Percentiles rank a stretch among this genome's conserved stretches.
Conservation (phyloP, 1,140 invertebrate species). For the Meloidogyne hapla region DNA sequence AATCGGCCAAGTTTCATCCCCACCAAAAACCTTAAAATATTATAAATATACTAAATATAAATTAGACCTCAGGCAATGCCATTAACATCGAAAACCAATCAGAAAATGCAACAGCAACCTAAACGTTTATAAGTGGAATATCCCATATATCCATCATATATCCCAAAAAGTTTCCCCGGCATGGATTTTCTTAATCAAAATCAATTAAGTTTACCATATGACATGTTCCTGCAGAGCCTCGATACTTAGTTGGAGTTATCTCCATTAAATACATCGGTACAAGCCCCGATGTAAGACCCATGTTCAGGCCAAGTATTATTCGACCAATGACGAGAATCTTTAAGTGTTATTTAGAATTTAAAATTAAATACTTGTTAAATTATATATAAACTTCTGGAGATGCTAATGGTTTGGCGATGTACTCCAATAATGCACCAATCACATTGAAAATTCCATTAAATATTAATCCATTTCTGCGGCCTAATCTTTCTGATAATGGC, state of each 20-base stretch:
- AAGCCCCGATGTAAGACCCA: conserved; percentile 65
- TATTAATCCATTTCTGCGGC: conserved; percentile 58
- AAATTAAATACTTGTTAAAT: no score
- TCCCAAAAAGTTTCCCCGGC: no score
- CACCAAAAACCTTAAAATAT: conserved; percentile 47
- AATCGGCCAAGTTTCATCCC: conserved; percentile 47
- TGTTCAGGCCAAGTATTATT: conserved; percentile 54
- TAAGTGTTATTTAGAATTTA: background rate
- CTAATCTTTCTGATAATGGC: conserved; percentile 49
- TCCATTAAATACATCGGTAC: conserved; percentile 66
- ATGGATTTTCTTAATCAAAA: no score
- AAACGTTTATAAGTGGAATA: no score
- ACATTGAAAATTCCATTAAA: conserved; percentile 59
- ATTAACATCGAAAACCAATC: conserved; percentile 62
- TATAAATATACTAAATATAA: background rate
- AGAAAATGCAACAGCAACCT: conserved; percentile 61
- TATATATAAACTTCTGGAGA: conserved; percentile 54
- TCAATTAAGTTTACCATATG: conserved; percentile 63
- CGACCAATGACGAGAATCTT: conserved; percentile 39
- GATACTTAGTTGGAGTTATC: conserved; percentile 61
- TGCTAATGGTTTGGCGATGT: conserved; percentile 44
- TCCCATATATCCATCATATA: no score
- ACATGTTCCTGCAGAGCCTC: conserved; percentile 65
- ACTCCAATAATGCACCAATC: conserved; percentile 51
- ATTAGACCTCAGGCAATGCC: conserved; percentile 49